Evolutionary conservation across 2,888 invertebrate species (phyloP).

Genomic region (Andrena dorsata): DNA sequence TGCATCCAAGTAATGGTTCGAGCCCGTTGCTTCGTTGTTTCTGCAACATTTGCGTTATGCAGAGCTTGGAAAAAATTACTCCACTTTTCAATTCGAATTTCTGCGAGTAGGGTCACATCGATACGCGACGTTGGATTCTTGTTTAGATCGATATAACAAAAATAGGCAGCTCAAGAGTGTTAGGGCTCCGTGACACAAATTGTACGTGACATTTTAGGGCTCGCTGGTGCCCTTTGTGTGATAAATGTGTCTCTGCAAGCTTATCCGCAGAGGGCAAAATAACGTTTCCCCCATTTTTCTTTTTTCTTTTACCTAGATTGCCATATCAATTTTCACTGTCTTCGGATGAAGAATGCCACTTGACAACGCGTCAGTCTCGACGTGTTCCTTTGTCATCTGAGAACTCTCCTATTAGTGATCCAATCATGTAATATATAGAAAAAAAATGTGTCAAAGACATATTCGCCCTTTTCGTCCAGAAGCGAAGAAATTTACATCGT

Average conservation of each 20-base stretch:
- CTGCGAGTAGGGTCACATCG: neutral
- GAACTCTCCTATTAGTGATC: too few species aligned
- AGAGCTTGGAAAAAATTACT: neutral
- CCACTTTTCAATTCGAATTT: neutral
- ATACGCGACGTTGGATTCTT: neutral
- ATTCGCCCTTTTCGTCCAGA: neutral
- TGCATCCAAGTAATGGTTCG: neutral
- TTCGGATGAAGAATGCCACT: neutral
- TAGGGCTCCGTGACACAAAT: too few species aligned
- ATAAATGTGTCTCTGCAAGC: neutral
- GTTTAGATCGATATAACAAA: neutral
- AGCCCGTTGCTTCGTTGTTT: neutral
- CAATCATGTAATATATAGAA: too few species aligned
- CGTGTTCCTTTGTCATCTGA: too few species aligned
- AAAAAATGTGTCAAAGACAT: too few species aligned
- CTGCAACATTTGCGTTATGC: neutral
- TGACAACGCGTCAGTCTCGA: too few species aligned
- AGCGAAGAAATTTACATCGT: neutral
- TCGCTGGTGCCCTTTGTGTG: neutral
- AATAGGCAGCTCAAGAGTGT: too few species aligned
- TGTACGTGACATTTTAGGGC: neutral
- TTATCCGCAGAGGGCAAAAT: neutral
- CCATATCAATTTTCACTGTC: neutral
- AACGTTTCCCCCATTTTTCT: neutral
- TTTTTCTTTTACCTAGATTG: neutral